These are phyloP conservation scores for Drosophila burlai DNA, from an alignment of 1,140 invertebrate genomes.

Conservation along the genomic window DNA sequence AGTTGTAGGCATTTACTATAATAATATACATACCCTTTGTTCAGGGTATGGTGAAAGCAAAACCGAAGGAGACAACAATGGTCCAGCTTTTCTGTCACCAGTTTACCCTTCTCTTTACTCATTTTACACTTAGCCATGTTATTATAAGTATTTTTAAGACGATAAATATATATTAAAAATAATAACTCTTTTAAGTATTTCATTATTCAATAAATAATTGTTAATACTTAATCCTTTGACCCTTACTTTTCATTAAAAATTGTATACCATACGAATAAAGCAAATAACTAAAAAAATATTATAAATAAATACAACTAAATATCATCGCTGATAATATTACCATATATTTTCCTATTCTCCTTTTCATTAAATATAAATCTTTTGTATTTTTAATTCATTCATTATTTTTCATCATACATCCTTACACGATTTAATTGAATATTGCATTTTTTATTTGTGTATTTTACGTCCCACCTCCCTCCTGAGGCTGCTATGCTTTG, in stretches of 20 bases:
- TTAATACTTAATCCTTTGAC: not conserved
- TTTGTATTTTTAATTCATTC: not conserved
- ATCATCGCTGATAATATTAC: not conserved
- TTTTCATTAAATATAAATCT: not conserved
- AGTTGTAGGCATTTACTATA: not conserved
- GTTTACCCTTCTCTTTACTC: constrained; percentile 2
- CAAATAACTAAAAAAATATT: not conserved
- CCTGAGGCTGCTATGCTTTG: constrained; percentile 18
- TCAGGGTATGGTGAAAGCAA: constrained; percentile 24
- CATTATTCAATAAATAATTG: not conserved
- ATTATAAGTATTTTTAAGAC: too few relatives aligned
- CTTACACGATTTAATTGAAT: not conserved
- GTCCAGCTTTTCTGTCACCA: constrained; percentile 16
- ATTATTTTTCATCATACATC: not conserved
- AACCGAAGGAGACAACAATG: constrained; percentile 33
- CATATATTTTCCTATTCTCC: not conserved
- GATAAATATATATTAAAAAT: not conserved
- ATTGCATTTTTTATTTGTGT: constrained; percentile 9
- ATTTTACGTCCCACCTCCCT: not conserved
- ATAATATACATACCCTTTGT: not conserved
- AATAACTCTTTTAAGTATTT: not conserved
- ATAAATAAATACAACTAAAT: not conserved
- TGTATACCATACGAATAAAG: not conserved
- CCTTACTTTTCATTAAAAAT: not conserved
- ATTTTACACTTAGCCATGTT: not conserved